Percentiles rank a stretch among this genome's conserved stretches.
Evolutionary conservation across 92 coral and sea anemone genomes (phyloP).

Genomic region (Hydrozoanthus gracilis): DNA sequence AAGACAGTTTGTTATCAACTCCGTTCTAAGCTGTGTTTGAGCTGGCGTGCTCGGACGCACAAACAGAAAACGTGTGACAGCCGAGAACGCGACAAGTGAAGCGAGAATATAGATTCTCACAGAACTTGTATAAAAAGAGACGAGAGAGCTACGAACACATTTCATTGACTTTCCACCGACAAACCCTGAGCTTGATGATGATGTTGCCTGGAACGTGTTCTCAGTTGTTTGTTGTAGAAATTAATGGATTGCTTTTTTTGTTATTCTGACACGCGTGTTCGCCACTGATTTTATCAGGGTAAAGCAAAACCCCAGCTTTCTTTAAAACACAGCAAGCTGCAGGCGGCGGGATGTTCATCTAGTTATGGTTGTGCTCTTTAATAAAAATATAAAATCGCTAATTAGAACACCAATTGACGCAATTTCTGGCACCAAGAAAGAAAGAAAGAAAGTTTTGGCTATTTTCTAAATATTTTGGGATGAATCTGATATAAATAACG

Average conservation of each 20-base stretch:
- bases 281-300: too few relatives aligned
- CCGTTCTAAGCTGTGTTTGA: too few relatives aligned
- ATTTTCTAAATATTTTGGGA: slow-evolving; percentile 19
- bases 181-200: slow-evolving; percentile 27
- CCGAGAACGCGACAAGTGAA: slow-evolving; percentile 10
- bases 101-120: slow-evolving; percentile 22
- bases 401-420: slow-evolving; percentile 25
- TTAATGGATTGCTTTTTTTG: slow-evolving; percentile 17
- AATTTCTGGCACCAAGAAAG: slow-evolving; percentile 31
- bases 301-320: too few relatives aligned
- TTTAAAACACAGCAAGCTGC: slow-evolving; percentile 27
- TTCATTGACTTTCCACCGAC: slow-evolving; percentile 40
- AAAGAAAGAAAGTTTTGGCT: slow-evolving; percentile 2
- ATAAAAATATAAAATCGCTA: slow-evolving; percentile 16
- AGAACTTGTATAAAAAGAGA: slow-evolving; percentile 32
- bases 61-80: too few relatives aligned
- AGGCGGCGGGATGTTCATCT: slow-evolving; percentile 31
- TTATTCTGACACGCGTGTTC: slow-evolving; percentile 29
- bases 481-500: slow-evolving; percentile 28
- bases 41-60: too few relatives aligned
- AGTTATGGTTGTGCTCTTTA: slow-evolving; percentile 32
- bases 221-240: slow-evolving; percentile 38
- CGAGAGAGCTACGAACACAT: slow-evolving; percentile 32
- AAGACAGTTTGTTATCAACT: too few relatives aligned
- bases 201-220: slow-evolving; percentile 29